Evolutionary conservation across 1,140 invertebrate genomes (phyloP).

Genomic region (Rhopalosiphum maidis): DNA sequence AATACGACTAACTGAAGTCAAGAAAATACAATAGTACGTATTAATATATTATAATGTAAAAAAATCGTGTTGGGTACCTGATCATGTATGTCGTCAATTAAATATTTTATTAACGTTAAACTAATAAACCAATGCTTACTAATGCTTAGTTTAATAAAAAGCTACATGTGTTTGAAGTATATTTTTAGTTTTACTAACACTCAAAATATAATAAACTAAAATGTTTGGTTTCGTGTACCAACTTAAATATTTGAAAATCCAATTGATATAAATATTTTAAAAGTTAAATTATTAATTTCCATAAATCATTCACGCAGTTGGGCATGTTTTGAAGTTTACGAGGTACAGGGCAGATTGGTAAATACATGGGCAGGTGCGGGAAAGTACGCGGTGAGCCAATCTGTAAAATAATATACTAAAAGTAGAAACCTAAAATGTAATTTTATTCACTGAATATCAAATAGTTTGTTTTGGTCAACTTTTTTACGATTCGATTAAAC

Average conservation of each 20-base stretch:
- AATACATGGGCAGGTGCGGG: too few relatives aligned
- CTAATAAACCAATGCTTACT: not conserved
- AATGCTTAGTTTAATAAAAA: not conserved
- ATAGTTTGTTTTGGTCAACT: not conserved
- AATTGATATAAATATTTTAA: conserved; percentile 7
- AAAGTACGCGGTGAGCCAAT: too few relatives aligned
- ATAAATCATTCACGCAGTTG: not conserved
- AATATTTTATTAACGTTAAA: not conserved
- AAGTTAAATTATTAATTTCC: not conserved
- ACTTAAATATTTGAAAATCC: not conserved
- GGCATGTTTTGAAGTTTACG: not conserved
- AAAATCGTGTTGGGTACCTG: not conserved
- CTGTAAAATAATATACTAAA: not conserved
- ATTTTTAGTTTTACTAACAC: not conserved
- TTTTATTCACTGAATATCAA: not conserved
- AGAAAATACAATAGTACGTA: not conserved
- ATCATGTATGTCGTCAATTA: not conserved
- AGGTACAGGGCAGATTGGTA: too few relatives aligned
- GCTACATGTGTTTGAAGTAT: not conserved
- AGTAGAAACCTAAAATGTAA: not conserved
- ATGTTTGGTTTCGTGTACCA: not conserved
- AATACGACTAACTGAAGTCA: not conserved
- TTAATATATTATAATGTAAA: not conserved
- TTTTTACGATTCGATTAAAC: not conserved
- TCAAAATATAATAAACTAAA: conserved; percentile 4